A percentile compares a stretch with the other conserved stretches of the same genome.
Conservation (phyloP, 2,797 vertebrate genomes). For the Salmo trutta region DNA sequence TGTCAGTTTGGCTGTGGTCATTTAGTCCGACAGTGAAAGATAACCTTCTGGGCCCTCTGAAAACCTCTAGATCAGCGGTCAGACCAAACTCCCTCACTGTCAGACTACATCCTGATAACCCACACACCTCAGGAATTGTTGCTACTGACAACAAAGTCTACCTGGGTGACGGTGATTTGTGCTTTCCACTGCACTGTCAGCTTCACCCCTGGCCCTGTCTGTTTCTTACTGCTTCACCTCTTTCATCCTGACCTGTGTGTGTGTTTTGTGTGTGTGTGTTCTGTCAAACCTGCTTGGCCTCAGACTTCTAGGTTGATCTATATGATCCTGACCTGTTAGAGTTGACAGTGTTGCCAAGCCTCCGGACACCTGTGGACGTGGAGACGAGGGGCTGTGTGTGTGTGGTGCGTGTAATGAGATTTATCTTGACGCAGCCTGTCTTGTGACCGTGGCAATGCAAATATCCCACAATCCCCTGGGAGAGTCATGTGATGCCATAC, state of each 20-base stretch:
- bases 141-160: constrained; percentile 43
- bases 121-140: constrained; percentile 49
- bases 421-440: not conserved
- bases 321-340: constrained; percentile 20
- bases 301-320: constrained; percentile 30
- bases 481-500: constrained; percentile 52
- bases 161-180: constrained; percentile 43
- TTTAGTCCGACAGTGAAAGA: constrained; percentile 6
- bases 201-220: constrained; percentile 7
- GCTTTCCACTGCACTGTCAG: constrained; percentile 17
- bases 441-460: constrained; percentile 54
- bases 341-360: constrained; percentile 22
- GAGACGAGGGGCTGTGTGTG: constrained; percentile 12
- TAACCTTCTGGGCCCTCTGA: constrained; percentile 28
- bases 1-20: constrained; percentile 14
- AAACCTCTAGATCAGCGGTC: constrained; percentile 36
- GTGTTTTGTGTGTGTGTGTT: constrained; percentile 27
- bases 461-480: constrained; percentile 57
- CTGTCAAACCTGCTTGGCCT: constrained; percentile 21
- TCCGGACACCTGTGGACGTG: too few species aligned
- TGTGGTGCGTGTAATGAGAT: constrained; percentile 21
- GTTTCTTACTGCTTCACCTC: not conserved
- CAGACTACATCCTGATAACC: constrained; percentile 14
- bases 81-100: constrained; percentile 21
- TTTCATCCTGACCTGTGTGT: constrained; percentile 16